Percentiles rank a stretch among this genome's conserved stretches.
Evolutionary conservation across 1,140 invertebrate species (phyloP).

Genomic region (Ceratosolen solmsi): DNA sequence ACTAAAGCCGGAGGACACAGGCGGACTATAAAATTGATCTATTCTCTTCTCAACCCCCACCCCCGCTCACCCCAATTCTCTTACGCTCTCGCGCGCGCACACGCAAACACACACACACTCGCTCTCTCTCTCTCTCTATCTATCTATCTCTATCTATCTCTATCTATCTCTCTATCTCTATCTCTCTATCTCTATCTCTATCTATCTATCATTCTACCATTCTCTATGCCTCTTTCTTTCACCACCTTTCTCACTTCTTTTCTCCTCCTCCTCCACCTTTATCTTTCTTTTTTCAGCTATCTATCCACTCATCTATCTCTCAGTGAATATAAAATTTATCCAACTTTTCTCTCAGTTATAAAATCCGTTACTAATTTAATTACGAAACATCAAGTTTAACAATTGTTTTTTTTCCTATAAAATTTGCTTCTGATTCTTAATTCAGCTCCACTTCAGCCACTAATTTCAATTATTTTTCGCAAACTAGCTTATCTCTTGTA

Average conservation of each 20-base stretch:
- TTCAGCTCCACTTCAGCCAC: too few species aligned
- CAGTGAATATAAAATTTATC: slow-evolving; percentile 24
- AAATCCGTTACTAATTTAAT: slow-evolving; percentile 26
- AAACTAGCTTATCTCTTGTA: too few species aligned
- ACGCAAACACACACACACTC: too few species aligned
- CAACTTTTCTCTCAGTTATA: slow-evolving; percentile 1
- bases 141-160: too few species aligned
- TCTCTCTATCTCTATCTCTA: too few species aligned
- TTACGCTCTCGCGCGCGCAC: too few species aligned
- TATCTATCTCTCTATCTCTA: too few species aligned
- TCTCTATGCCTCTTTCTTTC: not conserved
- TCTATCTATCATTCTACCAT: too few species aligned
- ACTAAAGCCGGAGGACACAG: not conserved
- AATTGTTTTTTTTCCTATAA: not conserved
- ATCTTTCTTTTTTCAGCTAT: not conserved
- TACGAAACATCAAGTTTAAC: slow-evolving; percentile 7
- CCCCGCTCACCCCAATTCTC: too few species aligned
- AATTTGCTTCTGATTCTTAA: not conserved
- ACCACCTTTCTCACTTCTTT: not conserved
- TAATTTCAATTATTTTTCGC: too few species aligned
- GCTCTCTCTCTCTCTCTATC: too few species aligned
- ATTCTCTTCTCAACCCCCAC: too few species aligned
- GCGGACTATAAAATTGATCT: slow-evolving; percentile 24
- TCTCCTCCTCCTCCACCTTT: not conserved
- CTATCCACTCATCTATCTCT: slow-evolving; percentile 11